Conservation (phyloP, 2,113 vertebrate genomes). For the Ceyx melanurus region DNA sequence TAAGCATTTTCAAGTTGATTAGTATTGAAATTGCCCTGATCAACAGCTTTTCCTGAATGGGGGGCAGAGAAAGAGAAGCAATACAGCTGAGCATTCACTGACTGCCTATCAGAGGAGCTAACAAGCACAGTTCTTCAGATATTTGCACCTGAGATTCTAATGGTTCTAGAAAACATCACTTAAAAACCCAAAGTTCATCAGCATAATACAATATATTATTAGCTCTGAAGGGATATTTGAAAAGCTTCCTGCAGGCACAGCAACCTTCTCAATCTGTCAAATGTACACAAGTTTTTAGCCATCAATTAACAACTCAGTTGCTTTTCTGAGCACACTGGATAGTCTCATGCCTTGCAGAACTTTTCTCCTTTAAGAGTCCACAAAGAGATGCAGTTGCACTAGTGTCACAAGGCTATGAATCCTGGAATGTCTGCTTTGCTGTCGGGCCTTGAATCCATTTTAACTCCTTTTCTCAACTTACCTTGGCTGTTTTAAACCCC, state of each 20-base stretch:
- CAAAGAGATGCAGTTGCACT: background rate
- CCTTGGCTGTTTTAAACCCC: constrained; percentile 97
- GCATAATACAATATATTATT: background rate
- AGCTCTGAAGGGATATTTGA: background rate
- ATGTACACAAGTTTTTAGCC: background rate
- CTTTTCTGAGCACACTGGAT: background rate
- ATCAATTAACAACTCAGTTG: background rate
- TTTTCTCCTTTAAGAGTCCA: background rate
- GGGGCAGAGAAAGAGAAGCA: constrained; percentile 35
- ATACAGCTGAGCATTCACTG: background rate
- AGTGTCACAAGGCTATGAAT: background rate
- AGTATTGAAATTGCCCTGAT: constrained; percentile 39
- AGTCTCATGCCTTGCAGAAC: background rate
- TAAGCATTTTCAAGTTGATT: constrained; percentile 7
- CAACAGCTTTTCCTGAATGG: constrained; percentile 53
- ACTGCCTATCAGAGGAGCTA: constrained; percentile 23
- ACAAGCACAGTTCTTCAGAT: constrained; percentile 57
- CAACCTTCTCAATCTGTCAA: background rate
- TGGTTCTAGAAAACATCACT: constrained; percentile 46
- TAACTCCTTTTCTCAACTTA: constrained; percentile 66
- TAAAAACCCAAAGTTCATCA: background rate
- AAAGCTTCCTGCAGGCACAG: constrained; percentile 28
- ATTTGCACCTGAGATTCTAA: constrained; percentile 66
- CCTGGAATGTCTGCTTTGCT: constrained; percentile 25
- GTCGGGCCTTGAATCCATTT: background rate